A percentile compares a stretch with the other conserved stretches of the same genome.
Evolutionary conservation across 2,888 invertebrate species (phyloP).

Genomic region (Eulithis testata): DNA sequence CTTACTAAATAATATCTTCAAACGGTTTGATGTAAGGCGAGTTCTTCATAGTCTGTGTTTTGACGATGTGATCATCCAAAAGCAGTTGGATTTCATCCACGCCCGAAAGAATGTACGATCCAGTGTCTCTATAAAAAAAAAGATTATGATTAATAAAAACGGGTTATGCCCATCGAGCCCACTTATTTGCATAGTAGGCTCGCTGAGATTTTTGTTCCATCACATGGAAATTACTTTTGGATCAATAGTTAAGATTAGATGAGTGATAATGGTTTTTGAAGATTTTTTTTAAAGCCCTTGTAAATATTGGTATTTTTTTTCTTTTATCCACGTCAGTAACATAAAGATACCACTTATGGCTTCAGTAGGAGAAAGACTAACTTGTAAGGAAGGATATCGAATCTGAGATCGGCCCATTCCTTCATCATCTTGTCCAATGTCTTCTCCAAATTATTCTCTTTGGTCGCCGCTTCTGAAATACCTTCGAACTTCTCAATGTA

Average conservation of each 20-base stretch:
- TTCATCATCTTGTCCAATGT: conserved; percentile 94
- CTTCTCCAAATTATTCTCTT: conserved; percentile 96
- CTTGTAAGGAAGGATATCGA: conserved; percentile 90
- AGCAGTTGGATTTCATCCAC: conserved; percentile 97
- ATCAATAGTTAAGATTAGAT: no score
- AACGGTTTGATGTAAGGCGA: conserved; percentile 98
- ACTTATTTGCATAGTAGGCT: no score
- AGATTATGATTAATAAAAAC: no score
- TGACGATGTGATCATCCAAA: conserved; percentile 97
- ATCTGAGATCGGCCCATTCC: conserved; percentile 94
- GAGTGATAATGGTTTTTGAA: no score
- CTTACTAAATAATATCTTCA: conserved; percentile 91
- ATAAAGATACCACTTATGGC: neutral
- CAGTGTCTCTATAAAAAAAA: conserved; percentile 87
- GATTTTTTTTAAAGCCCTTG: no score
- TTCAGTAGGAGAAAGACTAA: conserved; percentile 50
- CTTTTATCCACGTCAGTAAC: no score
- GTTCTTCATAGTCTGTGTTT: conserved; percentile 98
- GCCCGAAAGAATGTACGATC: conserved; percentile 94
- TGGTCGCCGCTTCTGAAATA: conserved; percentile 97
- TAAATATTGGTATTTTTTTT: no score
- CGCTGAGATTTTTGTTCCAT: no score
- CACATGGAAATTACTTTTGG: no score
- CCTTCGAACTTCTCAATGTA: conserved; percentile 95
- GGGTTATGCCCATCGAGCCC: no score